A percentile compares a stretch with the other conserved stretches of the same genome.
Evolutionary conservation across 1,140 invertebrate species (phyloP).

Genomic region (Geopemphigus sp.): DNA sequence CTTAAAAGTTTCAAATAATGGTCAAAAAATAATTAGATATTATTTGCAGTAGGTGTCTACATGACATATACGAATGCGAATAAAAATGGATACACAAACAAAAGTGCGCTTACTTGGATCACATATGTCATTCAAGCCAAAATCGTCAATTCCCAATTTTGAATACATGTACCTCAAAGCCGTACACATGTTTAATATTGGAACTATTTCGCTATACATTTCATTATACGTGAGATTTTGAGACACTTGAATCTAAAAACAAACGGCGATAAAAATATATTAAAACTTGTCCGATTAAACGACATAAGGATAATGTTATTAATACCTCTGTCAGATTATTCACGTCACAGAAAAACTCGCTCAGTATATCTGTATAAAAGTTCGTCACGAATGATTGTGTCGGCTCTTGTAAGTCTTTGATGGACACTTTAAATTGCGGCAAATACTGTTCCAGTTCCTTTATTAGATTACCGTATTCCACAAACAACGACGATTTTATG

Average conservation of each 20-base stretch:
- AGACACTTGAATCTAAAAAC: conserved; percentile 20
- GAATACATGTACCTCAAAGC: conserved; percentile 31
- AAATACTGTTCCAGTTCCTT: conserved; percentile 35
- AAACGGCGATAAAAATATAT: not conserved
- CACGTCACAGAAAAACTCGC: conserved; percentile 36
- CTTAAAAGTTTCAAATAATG: no score
- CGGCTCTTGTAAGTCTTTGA: conserved; percentile 40
- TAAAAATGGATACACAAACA: not conserved
- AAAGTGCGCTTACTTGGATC: conserved; percentile 30
- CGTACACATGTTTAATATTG: conserved; percentile 43
- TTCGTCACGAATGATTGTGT: conserved; percentile 23
- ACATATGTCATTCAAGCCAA: conserved; percentile 45
- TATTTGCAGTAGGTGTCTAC: no score
- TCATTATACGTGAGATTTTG: conserved; percentile 37
- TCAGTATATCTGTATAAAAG: conserved; percentile 26
- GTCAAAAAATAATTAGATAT: no score
- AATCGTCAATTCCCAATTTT: conserved; percentile 44
- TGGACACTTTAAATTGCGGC: conserved; percentile 20
- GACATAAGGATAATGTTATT: no score
- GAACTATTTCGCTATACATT: conserved; percentile 36
- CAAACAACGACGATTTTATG: not conserved
- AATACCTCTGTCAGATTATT: conserved; percentile 28
- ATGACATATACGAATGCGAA: not conserved
- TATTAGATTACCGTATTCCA: conserved; percentile 16
- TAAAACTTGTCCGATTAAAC: no score